These are phyloP conservation scores for Cuniculus paca DNA, from an alignment of 2,797 vertebrate genomes.

Conservation along the genomic window DNA sequence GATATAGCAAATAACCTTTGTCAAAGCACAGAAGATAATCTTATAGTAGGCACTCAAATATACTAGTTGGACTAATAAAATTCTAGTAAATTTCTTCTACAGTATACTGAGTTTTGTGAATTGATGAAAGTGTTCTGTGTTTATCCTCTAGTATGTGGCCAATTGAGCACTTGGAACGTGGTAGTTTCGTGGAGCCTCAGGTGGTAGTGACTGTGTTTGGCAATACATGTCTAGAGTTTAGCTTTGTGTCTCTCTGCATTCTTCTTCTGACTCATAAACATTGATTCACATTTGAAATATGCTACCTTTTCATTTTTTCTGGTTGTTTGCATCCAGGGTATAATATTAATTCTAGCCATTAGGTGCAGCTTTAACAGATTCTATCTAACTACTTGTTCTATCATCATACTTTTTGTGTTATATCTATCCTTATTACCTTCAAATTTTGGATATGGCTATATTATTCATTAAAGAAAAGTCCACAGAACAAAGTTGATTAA, in stretches of 20 bases:
- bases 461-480: not conserved
- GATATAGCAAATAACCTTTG: not conserved
- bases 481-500: not conserved
- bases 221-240: not conserved
- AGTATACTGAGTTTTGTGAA: not conserved
- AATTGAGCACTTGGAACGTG: not conserved
- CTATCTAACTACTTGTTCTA: not conserved
- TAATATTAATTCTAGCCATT: not conserved
- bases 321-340: not conserved
- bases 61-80: not conserved
- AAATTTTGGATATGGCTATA: not conserved
- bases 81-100: not conserved
- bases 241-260: not conserved
- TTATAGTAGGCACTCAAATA: not conserved
- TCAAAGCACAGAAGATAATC: not conserved
- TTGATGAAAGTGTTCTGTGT: not conserved
- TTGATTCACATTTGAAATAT: not conserved
- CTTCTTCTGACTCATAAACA: not conserved
- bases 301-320: not conserved
- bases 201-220: not conserved
- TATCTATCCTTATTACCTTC: too few species aligned
- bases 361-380: not conserved
- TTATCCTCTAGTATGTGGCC: not conserved
- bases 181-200: too few species aligned
- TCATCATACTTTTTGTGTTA: not conserved